Percentiles rank a stretch among this genome's conserved stretches.
These are phyloP conservation scores for Pteromalus puparum DNA, from an alignment of 1,140 invertebrate species.

Conservation along the genomic window DNA sequence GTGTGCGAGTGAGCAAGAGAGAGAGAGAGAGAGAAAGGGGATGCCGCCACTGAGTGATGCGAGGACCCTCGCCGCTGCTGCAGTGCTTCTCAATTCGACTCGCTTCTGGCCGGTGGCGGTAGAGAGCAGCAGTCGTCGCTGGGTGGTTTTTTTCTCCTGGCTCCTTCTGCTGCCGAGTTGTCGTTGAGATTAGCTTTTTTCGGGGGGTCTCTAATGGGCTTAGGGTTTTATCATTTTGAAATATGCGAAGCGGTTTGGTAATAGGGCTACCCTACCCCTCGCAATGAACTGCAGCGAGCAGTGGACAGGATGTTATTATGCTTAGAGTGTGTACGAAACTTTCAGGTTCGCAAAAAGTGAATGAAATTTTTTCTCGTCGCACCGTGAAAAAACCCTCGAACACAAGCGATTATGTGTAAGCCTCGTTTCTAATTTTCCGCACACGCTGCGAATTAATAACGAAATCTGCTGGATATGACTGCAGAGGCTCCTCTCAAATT, in stretches of 20 bases:
- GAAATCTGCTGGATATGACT: not conserved
- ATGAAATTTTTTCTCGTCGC: slow-evolving; percentile 15
- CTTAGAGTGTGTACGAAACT: not conserved
- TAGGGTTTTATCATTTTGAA: slow-evolving; percentile 48
- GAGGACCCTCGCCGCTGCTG: slow-evolving; percentile 3
- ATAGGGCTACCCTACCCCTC: not conserved
- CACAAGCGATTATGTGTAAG: not conserved
- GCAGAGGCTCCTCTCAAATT: not conserved
- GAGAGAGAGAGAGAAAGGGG: slow-evolving; percentile 47
- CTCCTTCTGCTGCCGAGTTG: slow-evolving; percentile 54
- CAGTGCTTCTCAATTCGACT: slow-evolving; percentile 51
- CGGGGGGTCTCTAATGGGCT: not conserved
- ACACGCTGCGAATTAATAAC: not conserved
- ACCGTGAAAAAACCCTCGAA: not conserved
- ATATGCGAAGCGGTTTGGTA: slow-evolving; percentile 40
- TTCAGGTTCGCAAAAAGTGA: not conserved
- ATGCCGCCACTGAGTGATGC: slow-evolving; percentile 33
- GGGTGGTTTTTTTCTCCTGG: slow-evolving; percentile 17
- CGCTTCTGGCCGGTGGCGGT: slow-evolving; percentile 58
- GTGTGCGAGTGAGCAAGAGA: slow-evolving; percentile 52
- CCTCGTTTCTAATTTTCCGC: not conserved
- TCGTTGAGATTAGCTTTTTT: slow-evolving; percentile 58
- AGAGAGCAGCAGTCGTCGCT: not conserved
- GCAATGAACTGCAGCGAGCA: not conserved
- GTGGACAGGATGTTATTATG: not conserved